phyloP scores from a whole-genome alignment of 2,113 vertebrate genomes.

The human (Homo sapiens) region GRCh38 chr5:107568001-107568500 shows the following conservation, averaged over 20 bases:
- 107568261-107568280: neutral
- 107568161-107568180: too few species aligned
- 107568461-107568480: neutral
- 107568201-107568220: neutral
- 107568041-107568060: too few species aligned
- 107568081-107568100: too few species aligned
- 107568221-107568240: neutral
- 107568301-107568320: neutral
- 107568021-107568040: too few species aligned
- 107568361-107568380: neutral
- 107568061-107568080: too few species aligned
- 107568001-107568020: too few species aligned
- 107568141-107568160: too few species aligned
- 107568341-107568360: neutral
- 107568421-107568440: fast-evolving
- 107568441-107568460: fast-evolving
- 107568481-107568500: fast-evolving
- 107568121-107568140: too few species aligned
- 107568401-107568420: neutral
- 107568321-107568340: neutral
- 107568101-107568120: too few species aligned
- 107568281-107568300: neutral
- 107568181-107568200: neutral
- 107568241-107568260: too few species aligned
- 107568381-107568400: neutral